Base-by-base conservation (phyloP, 2,888 invertebrate genomes). In the Aleiodes leptofemur region DNA sequence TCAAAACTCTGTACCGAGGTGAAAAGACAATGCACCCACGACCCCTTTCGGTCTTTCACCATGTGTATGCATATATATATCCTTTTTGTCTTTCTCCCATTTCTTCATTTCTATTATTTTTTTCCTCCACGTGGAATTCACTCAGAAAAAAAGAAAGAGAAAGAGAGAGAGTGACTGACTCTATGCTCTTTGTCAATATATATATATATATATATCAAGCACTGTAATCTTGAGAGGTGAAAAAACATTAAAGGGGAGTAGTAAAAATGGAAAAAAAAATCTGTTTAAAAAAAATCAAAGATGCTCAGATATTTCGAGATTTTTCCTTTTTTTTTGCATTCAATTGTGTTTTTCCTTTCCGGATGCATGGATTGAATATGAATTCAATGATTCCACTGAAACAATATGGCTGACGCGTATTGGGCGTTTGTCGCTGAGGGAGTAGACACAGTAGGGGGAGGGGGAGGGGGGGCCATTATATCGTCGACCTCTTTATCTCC, bases 401-500 rank as follows among this genome's bases (percentile, higher is more conserved):
- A 84, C 83, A 83, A 83, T 83, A 84, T 83, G 80, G 82, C 81
- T 79, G 81, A 78, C 82, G 82, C 14, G 78, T 78, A 72, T 78
- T 78, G 79, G 76, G 77, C 80, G 80, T 80, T 79, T 79, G 81
- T 76, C 80, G 81, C 81, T 79, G 77, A 59, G 77, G 80, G 81
- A 80, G 79, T 79, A 76, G 76, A 57, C 79, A 82, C 79, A 82
- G 81, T 77, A 6, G 43, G 79, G 79, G 79, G 34, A 8, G 79
- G 79, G 76, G 79, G 34, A 8, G 79, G 79, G 34, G 79, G 79
- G 76, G 79, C 79, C 80, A 86, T 86, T 85, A 51, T 68, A 86
- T 86, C 81, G 83, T 84, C 85, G 84, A 85, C 83, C 85, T 85
- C 82, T 86, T 84, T 86, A 86, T 86, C 86, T 82, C 80, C 76